Percentiles rank a stretch among this genome's conserved stretches.
Evolutionary conservation across 2,888 invertebrate species (phyloP).

Genomic region (Noctuana brunneofusca): DNA sequence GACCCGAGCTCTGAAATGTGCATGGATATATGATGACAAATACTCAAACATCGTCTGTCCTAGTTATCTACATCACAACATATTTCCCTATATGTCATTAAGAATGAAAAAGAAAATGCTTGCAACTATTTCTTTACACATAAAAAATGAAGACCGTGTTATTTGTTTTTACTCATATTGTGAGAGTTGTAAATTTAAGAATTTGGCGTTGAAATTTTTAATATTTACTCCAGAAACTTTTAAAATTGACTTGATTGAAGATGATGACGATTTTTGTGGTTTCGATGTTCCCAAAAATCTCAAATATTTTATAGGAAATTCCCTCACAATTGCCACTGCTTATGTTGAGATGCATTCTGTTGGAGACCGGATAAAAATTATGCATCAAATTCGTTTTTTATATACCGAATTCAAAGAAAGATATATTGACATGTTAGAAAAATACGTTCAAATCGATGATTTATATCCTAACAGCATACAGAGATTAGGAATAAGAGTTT

Average conservation of each 20-base stretch:
- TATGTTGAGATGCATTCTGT: slow-evolving; percentile 27
- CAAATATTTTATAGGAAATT: slow-evolving; percentile 7
- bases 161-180: slow-evolving; percentile 56
- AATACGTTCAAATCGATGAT: slow-evolving; percentile 29
- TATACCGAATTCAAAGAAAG: slow-evolving; percentile 47
- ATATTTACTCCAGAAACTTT: slow-evolving; percentile 46
- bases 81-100: slow-evolving; percentile 62
- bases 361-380: slow-evolving; percentile 36
- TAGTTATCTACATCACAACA: slow-evolving; percentile 51
- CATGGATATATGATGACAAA: slow-evolving; percentile 55
- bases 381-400: slow-evolving; percentile 40
- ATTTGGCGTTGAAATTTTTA: slow-evolving; percentile 53
- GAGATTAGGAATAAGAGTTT: slow-evolving; percentile 2
- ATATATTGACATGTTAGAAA: slow-evolving; percentile 58
- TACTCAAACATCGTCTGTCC: slow-evolving; percentile 52
- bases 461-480: not conserved
- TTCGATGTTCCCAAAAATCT: not conserved
- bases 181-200: slow-evolving; percentile 41
- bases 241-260: slow-evolving; percentile 49
- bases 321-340: not conserved
- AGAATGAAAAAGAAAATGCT: slow-evolving; percentile 63
- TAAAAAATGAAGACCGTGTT: slow-evolving; percentile 50
- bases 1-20: slow-evolving; percentile 57
- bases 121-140: slow-evolving; percentile 45
- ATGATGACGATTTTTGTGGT: not conserved